Evolutionary conservation across 2,113 vertebrate genomes (phyloP).

Genomic region (Amphiprion ocellaris): DNA sequence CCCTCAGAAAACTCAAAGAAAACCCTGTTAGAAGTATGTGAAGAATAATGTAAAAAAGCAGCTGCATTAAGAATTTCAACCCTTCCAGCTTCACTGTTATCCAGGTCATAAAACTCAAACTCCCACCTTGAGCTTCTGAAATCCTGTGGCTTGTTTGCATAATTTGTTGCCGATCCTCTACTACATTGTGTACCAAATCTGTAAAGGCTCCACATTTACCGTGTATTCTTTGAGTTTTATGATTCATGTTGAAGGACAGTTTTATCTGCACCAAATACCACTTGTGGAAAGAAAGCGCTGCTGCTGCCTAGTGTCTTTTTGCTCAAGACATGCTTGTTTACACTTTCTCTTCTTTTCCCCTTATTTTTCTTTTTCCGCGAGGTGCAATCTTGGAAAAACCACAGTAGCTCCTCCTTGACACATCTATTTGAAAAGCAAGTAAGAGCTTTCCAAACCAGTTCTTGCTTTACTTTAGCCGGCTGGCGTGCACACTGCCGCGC

Average conservation of each 20-base stretch:
- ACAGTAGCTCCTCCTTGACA: constrained; percentile 23
- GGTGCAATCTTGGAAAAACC: constrained; percentile 39
- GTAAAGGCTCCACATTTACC: neutral
- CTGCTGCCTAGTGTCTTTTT: constrained; percentile 37
- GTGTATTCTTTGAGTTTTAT: neutral
- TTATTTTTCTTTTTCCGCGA: constrained; percentile 18
- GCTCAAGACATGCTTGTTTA: constrained; percentile 48
- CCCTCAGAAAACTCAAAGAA: no score
- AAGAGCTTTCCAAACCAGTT: constrained; percentile 19
- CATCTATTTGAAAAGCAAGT: constrained; percentile 48
- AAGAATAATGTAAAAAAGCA: constrained; percentile 20
- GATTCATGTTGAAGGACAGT: constrained; percentile 26
- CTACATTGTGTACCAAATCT: constrained; percentile 28
- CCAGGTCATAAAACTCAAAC: constrained; percentile 51
- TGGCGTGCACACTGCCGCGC: neutral
- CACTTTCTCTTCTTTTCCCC: constrained; percentile 12
- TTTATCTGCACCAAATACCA: constrained; percentile 19
- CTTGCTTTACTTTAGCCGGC: constrained; percentile 8
- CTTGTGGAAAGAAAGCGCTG: neutral
- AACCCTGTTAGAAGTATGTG: constrained; percentile 38
- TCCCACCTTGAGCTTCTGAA: constrained; percentile 32
- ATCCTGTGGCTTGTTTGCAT: constrained; percentile 41
- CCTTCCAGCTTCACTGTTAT: constrained; percentile 41
- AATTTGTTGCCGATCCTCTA: constrained; percentile 40
- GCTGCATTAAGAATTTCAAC: constrained; percentile 36